These are phyloP conservation scores for Alectoris magna DNA, from an alignment of 2,797 vertebrate species.

Conservation along the genomic window DNA sequence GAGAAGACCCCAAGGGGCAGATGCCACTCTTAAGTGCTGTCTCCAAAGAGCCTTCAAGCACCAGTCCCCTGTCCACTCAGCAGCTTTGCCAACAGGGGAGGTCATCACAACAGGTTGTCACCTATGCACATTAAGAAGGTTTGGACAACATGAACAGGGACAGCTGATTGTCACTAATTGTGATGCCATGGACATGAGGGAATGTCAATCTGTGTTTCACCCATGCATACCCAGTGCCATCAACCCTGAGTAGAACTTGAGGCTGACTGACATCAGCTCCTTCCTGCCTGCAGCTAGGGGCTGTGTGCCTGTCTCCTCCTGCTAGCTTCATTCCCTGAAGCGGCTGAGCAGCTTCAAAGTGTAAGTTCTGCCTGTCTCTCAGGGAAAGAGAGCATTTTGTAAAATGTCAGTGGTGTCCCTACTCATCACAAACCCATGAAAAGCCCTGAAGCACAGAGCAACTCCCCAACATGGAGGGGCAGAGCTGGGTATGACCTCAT, in stretches of 20 bases:
- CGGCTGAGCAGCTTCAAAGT: background rate
- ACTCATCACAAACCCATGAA: background rate
- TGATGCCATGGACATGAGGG: accelerated
- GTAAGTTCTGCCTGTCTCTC: background rate
- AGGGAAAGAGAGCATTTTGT: background rate
- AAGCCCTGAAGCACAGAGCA: background rate
- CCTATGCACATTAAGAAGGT: background rate
- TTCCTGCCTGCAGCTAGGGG: background rate
- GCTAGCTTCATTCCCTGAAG: background rate
- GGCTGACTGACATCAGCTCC: background rate
- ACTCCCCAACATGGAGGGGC: background rate
- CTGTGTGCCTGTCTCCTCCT: background rate
- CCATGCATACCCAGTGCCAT: too few species aligned
- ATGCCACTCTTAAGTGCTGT: background rate
- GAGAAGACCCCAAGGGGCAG: background rate
- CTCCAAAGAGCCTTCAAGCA: background rate
- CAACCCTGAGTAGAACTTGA: background rate
- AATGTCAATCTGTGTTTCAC: background rate
- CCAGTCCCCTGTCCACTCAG: background rate
- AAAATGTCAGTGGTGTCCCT: background rate
- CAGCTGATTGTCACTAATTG: background rate
- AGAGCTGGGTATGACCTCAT: background rate
- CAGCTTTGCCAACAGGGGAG: background rate
- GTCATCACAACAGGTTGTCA: background rate
- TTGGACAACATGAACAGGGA: background rate